Conservation (phyloP, 64 coral and sea anemone genomes). For the Montipora sp. region DNA sequence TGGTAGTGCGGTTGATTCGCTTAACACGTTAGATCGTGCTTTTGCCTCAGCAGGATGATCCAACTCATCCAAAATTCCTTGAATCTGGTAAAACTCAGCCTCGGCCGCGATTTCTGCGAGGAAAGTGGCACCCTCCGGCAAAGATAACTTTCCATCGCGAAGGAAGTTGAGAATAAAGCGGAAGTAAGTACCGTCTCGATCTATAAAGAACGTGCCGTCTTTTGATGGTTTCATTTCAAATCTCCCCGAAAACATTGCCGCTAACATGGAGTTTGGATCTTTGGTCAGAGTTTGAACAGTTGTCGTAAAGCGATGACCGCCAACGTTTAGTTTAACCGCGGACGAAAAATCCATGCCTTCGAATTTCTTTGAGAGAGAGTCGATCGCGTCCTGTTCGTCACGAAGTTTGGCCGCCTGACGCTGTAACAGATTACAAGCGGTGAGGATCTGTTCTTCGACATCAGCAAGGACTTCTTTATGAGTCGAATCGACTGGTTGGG, state of each 20-base stretch:
- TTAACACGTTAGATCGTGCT: too few relatives aligned
- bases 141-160: conserved; percentile 48
- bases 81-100: neutral
- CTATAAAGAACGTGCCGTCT: conserved; percentile 85
- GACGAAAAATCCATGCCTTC: too few relatives aligned
- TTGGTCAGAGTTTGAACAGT: conserved; percentile 74
- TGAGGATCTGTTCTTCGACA: too few relatives aligned
- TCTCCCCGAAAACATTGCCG: conserved; percentile 88
- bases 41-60: neutral
- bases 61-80: neutral
- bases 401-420: too few relatives aligned
- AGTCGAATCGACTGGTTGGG: too few relatives aligned
- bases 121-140: conserved; percentile 4
- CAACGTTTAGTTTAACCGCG: conserved; percentile 76
- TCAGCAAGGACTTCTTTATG: too few relatives aligned
- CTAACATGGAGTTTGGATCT: conserved; percentile 85
- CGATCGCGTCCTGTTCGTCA: too few relatives aligned
- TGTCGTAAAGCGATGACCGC: conserved; percentile 76
- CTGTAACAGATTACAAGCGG: too few relatives aligned
- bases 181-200: conserved; percentile 88
- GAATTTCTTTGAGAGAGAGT: too few relatives aligned
- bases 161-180: conserved; percentile 87
- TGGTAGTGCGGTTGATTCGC: too few relatives aligned
- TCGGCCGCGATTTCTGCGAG: neutral
- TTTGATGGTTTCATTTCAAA: too few relatives aligned